Percentiles rank a stretch among this genome's conserved stretches.
These are phyloP conservation scores for Melanotaenia pygmaea DNA, from an alignment of 2,797 vertebrate genomes.

Conservation along the genomic window DNA sequence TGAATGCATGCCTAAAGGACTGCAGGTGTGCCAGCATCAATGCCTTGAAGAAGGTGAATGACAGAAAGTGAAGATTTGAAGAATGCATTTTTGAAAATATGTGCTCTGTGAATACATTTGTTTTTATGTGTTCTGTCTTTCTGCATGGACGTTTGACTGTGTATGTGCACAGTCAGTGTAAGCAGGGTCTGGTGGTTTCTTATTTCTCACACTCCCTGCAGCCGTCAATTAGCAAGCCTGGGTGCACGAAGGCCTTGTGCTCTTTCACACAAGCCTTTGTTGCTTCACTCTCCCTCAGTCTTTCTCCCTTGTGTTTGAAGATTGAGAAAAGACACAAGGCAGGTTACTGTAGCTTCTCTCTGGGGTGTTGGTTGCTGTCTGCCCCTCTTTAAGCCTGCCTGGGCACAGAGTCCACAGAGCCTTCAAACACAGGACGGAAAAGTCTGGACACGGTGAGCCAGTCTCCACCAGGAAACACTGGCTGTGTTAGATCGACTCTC, in stretches of 20 bases:
- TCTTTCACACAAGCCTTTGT: constrained; percentile 82
- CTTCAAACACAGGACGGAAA: constrained; percentile 56
- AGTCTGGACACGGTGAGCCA: constrained; percentile 41
- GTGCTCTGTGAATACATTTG: constrained; percentile 38
- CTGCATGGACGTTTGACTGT: constrained; percentile 51
- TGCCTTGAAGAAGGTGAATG: constrained; percentile 1
- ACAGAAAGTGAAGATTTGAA: constrained; percentile 2
- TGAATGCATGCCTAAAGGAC: constrained; percentile 8
- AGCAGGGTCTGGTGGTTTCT: constrained; percentile 58
- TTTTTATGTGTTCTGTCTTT: constrained; percentile 21
- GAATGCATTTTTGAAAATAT: constrained; percentile 2
- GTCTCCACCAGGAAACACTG: constrained; percentile 32
- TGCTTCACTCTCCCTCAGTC: constrained; percentile 58
- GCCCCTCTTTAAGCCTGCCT: constrained; percentile 53
- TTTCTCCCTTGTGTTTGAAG: constrained; percentile 77
- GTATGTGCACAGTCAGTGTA: constrained; percentile 36
- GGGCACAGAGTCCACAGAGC: constrained; percentile 59
- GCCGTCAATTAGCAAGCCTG: constrained; percentile 82
- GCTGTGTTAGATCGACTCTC: constrained; percentile 34
- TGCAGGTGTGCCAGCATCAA: constrained; percentile 33
- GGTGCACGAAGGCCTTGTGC: constrained; percentile 74
- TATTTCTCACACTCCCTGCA: constrained; percentile 74
- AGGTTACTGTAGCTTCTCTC: constrained; percentile 76
- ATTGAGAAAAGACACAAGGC: constrained; percentile 79
- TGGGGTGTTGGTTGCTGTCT: constrained; percentile 65